Conservation (phyloP, 1,140 invertebrate species). For the Lasaia peninsularis region DNA sequence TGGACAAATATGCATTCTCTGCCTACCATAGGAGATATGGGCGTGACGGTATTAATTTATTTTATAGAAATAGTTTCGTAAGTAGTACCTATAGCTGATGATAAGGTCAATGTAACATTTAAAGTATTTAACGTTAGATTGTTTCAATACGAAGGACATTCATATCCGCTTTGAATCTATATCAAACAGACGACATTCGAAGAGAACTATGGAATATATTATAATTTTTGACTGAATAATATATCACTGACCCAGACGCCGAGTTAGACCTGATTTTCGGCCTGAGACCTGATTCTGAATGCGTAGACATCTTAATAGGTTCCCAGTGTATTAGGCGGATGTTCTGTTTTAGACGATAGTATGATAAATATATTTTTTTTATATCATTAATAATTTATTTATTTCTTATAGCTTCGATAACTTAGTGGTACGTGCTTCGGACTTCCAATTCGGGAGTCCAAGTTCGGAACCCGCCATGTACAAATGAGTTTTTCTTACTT, state of each 20-base stretch:
- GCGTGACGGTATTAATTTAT: too few species aligned
- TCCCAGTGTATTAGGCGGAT: neutral
- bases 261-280: neutral
- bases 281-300: neutral
- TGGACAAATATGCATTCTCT: too few species aligned
- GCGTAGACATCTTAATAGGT: conserved; percentile 5
- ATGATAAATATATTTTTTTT: too few species aligned
- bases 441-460: too few species aligned
- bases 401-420: too few species aligned
- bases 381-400: too few species aligned
- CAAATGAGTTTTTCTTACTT: too few species aligned
- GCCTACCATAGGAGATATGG: too few species aligned
- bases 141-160: conserved; percentile 10
- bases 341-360: neutral
- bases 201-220: neutral
- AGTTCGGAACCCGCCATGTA: too few species aligned
- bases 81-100: neutral
- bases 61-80: neutral
- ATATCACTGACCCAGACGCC: neutral
- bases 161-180: neutral
- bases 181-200: neutral
- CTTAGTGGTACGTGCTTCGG: too few species aligned
- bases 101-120: neutral
- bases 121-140: conserved; percentile 3
- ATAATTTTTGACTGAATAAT: neutral